Percentiles rank a stretch among this genome's conserved stretches.
Conservation (phyloP, 2,797 vertebrate genomes). For the Chloroceryle inda region DNA sequence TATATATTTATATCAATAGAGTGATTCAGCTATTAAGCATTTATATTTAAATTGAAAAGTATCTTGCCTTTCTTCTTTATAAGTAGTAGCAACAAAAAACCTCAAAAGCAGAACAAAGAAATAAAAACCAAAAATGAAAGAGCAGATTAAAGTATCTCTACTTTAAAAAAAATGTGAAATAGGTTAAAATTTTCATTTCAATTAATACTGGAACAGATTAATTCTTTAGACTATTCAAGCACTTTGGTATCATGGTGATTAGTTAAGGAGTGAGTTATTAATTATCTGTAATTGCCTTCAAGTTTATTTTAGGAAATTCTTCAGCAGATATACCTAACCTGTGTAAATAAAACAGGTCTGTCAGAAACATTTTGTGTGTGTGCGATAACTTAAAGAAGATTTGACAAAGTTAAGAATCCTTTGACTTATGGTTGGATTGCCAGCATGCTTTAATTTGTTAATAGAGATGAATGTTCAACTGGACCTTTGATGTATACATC, state of each 20-base stretch:
- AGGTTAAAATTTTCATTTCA: neutral
- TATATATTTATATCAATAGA: slow-evolving; percentile 61
- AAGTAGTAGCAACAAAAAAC: neutral
- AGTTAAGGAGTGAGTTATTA: neutral
- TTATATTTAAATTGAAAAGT: slow-evolving; percentile 51
- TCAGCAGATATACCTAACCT: neutral
- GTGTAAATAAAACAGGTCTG: neutral
- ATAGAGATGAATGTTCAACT: neutral
- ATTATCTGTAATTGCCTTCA: neutral
- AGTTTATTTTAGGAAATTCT: neutral
- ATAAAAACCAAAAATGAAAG: neutral
- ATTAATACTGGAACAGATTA: neutral
- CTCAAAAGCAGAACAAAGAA: neutral
- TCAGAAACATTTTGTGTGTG: neutral
- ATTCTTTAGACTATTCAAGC: neutral
- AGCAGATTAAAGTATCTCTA: neutral
- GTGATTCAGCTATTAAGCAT: slow-evolving; percentile 35
- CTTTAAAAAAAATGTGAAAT: neutral
- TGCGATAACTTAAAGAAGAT: neutral
- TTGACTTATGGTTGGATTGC: neutral
- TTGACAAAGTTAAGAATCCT: neutral
- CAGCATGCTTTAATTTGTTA: neutral
- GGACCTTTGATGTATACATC: neutral
- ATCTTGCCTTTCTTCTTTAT: neutral
- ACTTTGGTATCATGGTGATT: neutral